phyloP scores from a whole-genome alignment of 2,888 invertebrate genomes.

The Eilema sororculum region DNA sequence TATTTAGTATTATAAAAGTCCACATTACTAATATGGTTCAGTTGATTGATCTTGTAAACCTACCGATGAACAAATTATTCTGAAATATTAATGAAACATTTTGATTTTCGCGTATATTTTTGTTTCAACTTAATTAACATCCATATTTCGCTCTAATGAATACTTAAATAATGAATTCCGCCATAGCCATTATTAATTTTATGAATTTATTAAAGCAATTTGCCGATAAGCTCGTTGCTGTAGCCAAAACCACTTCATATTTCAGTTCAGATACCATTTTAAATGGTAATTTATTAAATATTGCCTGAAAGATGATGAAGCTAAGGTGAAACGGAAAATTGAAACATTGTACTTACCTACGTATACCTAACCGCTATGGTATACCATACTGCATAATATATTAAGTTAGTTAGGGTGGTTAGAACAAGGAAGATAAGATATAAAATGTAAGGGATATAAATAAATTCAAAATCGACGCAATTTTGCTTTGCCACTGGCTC shows the following conservation, averaged over 20 bases:
- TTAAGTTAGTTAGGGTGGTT: not conserved
- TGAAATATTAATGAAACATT: not conserved
- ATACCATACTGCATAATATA: not conserved
- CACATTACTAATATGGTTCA: not conserved
- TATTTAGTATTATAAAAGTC: not conserved
- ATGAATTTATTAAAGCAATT: slow-evolving; percentile 30
- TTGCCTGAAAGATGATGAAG: not conserved
- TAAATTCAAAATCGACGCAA: too few relatives aligned
- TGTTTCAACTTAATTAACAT: not conserved
- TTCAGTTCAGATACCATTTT: slow-evolving; percentile 19
- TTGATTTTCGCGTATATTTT: not conserved
- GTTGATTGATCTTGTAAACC: not conserved
- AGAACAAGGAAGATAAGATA: not conserved
- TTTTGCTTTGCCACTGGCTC: too few relatives aligned
- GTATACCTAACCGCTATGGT: not conserved
- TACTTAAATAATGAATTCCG: slow-evolving; percentile 29
- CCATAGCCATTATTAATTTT: slow-evolving; percentile 30
- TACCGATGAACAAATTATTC: not conserved
- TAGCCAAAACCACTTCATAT: slow-evolving; percentile 11
- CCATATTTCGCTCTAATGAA: slow-evolving; percentile 23
- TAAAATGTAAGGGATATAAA: not conserved
- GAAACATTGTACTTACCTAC: not conserved
- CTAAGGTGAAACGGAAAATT: not conserved
- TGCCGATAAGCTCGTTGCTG: slow-evolving; percentile 26
- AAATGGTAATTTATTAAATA: not conserved